Percentiles rank a stretch among this genome's conserved stretches.
Evolutionary conservation across 2,113 vertebrate genomes (phyloP).

Genomic region (Corythoichthys intestinalis): DNA sequence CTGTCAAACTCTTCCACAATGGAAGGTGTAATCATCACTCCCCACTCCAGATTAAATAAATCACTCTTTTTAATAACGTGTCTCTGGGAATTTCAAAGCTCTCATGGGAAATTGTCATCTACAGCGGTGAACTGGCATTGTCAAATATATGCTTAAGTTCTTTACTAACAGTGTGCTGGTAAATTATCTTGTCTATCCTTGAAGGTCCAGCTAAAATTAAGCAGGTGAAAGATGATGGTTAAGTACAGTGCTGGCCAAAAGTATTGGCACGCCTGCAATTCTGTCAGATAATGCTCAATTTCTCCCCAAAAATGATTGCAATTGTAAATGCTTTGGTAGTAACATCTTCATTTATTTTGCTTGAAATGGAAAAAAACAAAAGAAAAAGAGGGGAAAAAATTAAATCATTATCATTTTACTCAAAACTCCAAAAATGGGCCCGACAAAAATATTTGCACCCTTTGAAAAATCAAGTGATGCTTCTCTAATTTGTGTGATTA

Average conservation of each 20-base stretch:
- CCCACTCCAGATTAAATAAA: slow-evolving; percentile 40
- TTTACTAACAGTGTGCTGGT: slow-evolving; percentile 17
- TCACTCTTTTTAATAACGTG: slow-evolving; percentile 49
- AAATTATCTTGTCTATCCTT: slow-evolving; percentile 27
- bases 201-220: slow-evolving; percentile 25
- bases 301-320: too few relatives aligned
- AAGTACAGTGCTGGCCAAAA: not conserved
- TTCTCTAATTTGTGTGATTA: too few relatives aligned
- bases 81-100: slow-evolving; percentile 32
- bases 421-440: too few relatives aligned
- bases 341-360: too few relatives aligned
- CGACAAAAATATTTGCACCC: too few relatives aligned
- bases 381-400: too few relatives aligned
- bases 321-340: too few relatives aligned
- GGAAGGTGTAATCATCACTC: slow-evolving; percentile 45
- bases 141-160: slow-evolving; percentile 41
- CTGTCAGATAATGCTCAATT: too few relatives aligned
- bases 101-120: slow-evolving; percentile 32
- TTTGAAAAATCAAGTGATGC: too few relatives aligned
- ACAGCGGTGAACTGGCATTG: slow-evolving; percentile 20
- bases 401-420: too few relatives aligned
- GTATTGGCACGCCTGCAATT: too few relatives aligned
- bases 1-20: slow-evolving; percentile 38
- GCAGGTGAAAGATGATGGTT: not conserved
- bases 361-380: too few relatives aligned